Evolutionary conservation across 2,888 invertebrate species (phyloP), one percentile per base, ranked within the genome.

Genomic region (Neuroscelio doddi): DNA sequence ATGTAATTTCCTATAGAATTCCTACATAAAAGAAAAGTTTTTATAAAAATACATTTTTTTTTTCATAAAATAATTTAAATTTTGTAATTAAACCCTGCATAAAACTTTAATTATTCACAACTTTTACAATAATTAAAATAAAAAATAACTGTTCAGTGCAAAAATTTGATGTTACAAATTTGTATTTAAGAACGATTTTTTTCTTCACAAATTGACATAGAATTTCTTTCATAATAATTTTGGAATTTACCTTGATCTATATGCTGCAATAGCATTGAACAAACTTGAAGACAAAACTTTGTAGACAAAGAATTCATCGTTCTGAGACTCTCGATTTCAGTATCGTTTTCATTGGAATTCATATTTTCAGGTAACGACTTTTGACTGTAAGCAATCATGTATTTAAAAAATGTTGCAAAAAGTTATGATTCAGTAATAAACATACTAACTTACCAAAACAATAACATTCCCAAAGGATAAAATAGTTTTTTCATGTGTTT

Each of bases 401-500:
- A n/a, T n/a, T n/a, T n/a, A n/a, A 68, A 69, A 32, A 1, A 55
- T 59, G 30, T 36, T 17, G 10, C 29, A 9, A 30, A 34, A 30
- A 15, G 17, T n/a, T 55, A 27, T 27, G 47, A 47, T 32, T 17
- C 17, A 34, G 27, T 14, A 44, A 32, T 30, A 27, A 12, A 26
- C 39, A 26, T 1, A n/a, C 27, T 30, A 34, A 66, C 65, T 76
- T 71, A 82, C 84, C 82, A 81, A 65, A 81, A 83, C 14, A 84
- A 55, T 16, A 84, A 62, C 46, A 84, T 71, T 52, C 84, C 83
- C 34, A 84, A 72, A 0, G 84, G 78, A 64, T 84, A 84, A 70
- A 76, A 84, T 26, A 83, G 70, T 27, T 85, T 84, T 59, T 87
- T 85, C 85, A 89, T 87, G 53, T 88, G 87, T 62, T 89, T 88